A percentile compares a stretch with the other conserved stretches of the same genome.
phyloP scores from a whole-genome alignment of 1,140 invertebrate species.

The Elysia chlorotica region DNA sequence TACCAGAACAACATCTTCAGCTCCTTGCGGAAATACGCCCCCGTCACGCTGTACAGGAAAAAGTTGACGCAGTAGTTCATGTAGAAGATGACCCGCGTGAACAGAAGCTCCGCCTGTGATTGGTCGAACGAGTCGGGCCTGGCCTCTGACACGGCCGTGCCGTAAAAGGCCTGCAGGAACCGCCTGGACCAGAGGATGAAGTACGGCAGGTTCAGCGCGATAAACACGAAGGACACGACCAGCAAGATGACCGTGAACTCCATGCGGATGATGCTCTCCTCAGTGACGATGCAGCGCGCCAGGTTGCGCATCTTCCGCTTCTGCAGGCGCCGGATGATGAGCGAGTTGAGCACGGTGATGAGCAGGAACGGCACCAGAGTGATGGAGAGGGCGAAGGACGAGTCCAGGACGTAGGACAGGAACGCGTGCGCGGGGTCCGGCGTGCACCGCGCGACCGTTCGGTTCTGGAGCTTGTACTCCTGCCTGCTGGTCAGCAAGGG shows the following conservation, averaged over 20 bases:
- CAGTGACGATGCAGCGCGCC: conserved; percentile 31
- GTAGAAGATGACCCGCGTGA: conserved; percentile 52
- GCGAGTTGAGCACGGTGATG: conserved; percentile 43
- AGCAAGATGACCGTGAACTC: conserved; percentile 47
- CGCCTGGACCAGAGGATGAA: conserved; percentile 46
- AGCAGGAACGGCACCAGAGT: conserved; percentile 48
- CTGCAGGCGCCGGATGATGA: conserved; percentile 43
- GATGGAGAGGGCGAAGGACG: conserved; percentile 44
- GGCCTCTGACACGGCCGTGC: too few relatives aligned
- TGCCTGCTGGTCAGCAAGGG: conserved; percentile 39
- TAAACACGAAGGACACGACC: conserved; percentile 42
- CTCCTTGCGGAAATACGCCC: conserved; percentile 33
- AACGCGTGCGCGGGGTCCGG: conserved; percentile 29
- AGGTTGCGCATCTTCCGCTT: conserved; percentile 27
- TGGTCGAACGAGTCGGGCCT: background rate
- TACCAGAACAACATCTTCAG: conserved; percentile 22
- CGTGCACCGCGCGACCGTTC: conserved; percentile 32
- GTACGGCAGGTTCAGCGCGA: conserved; percentile 48
- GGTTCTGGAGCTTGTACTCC: conserved; percentile 23
- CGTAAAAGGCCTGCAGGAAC: conserved; percentile 22
- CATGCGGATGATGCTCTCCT: conserved; percentile 45
- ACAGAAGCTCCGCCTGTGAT: conserved; percentile 28
- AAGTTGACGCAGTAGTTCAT: conserved; percentile 58
- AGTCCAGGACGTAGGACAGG: conserved; percentile 48
- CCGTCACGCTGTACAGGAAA: conserved; percentile 55